Conservation (phyloP, 2,113 vertebrate species). For the Nannospalax galili region DNA sequence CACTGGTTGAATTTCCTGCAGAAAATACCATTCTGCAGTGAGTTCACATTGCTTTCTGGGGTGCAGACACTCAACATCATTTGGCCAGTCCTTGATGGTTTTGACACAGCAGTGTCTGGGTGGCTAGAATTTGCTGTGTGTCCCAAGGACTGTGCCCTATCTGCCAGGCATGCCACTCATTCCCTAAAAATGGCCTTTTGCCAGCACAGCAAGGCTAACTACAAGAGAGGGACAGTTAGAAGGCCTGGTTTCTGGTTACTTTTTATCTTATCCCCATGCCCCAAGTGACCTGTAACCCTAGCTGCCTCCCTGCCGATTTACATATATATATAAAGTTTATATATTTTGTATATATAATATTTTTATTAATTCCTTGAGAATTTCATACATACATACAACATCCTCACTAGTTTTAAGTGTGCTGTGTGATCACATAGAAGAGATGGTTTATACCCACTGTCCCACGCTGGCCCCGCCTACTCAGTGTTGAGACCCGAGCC, state of each 20-base stretch:
- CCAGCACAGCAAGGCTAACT: background rate
- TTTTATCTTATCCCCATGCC: background rate
- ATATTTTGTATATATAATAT: background rate
- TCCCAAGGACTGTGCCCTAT: background rate
- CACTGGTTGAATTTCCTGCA: background rate
- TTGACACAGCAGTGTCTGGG: too few species aligned
- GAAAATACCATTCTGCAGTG: fast-evolving
- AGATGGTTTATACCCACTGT: background rate
- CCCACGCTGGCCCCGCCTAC: background rate
- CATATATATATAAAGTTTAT: background rate
- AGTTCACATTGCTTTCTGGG: background rate
- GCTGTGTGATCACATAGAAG: too few species aligned
- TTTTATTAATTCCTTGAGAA: background rate
- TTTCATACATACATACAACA: background rate
- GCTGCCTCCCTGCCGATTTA: background rate
- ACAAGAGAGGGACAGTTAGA: background rate
- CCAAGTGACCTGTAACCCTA: background rate
- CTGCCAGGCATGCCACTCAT: too few species aligned
- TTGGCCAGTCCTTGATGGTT: too few species aligned
- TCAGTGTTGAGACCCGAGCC: background rate
- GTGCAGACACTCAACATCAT: background rate
- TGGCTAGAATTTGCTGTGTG: background rate
- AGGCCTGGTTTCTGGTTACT: background rate
- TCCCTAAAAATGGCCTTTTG: background rate
- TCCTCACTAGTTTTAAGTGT: background rate